These are phyloP conservation scores for Spea hammondii DNA, from an alignment of 2,797 vertebrate species.

Conservation along the genomic window DNA sequence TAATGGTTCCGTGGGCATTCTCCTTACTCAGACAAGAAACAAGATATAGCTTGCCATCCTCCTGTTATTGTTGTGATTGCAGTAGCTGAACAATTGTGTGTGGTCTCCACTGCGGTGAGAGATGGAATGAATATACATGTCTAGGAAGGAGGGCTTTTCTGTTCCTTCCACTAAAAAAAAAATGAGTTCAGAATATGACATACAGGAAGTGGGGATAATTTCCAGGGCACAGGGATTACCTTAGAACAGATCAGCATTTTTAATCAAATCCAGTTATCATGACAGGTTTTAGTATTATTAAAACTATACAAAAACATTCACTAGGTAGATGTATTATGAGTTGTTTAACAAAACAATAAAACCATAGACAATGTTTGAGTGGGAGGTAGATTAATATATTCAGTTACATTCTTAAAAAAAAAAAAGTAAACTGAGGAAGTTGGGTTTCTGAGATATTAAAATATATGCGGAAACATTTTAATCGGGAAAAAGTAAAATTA, in stretches of 20 bases:
- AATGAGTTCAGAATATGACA: neutral
- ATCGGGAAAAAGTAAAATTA: too few relatives aligned
- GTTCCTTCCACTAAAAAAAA: neutral
- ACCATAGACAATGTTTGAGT: too few relatives aligned
- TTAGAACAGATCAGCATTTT: neutral
- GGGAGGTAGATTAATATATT: too few relatives aligned
- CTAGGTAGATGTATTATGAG: too few relatives aligned
- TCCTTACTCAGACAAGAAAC: conserved; percentile 6
- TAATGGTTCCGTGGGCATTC: conserved; percentile 27
- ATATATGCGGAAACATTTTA: too few relatives aligned
- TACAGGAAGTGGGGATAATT: neutral
- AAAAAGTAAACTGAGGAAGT: too few relatives aligned
- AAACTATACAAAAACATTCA: too few relatives aligned
- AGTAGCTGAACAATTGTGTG: conserved; percentile 26
- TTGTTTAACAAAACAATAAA: too few relatives aligned
- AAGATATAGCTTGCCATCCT: conserved; percentile 4
- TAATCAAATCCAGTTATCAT: too few relatives aligned
- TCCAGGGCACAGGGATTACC: neutral
- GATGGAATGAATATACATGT: conserved; percentile 2
- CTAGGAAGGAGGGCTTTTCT: neutral
- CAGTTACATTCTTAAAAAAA: too few relatives aligned
- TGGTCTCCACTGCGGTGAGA: conserved; percentile 30
- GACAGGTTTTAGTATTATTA: too few relatives aligned
- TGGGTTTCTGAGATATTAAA: too few relatives aligned
- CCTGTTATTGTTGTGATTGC: conserved; percentile 33